Base-by-base conservation (phyloP, 2,888 invertebrate species). In the Phaedon cochleariae region DNA sequence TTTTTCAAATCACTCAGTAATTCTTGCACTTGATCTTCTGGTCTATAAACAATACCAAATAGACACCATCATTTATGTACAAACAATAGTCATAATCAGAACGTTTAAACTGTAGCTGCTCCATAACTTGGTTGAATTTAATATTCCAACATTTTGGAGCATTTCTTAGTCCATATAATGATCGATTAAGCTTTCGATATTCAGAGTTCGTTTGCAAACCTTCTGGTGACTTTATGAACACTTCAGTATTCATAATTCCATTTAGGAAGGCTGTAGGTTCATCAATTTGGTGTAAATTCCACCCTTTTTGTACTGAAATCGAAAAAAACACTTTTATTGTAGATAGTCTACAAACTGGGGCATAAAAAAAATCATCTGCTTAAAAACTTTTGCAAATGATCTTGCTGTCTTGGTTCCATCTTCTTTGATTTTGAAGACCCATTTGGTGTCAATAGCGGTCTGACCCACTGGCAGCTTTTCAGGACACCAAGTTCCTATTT, bases 351-450 rank as follows among this genome's bases (percentile, higher is more conserved):
- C 46, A 51, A 17, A 63, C 54, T 57, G 62, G 62, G 49, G 62
- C 26, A 45, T 59, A 65, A 53, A 15, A 12, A 34, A 46, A 37
- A 59, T 26, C 59, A 67, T 53, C 54, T 53, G 9, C 17, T 52
- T 67, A 62, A 62, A 64, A 37, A 62, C 64, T 59, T 62, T 65
- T 48, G n/a, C n/a, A n/a, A n/a, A n/a, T n/a, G n/a, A n/a, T n/a
- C n/a, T n/a, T 7, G 68, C 65, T 54, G 60, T 68, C 51, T 60
- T 65, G 15, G 64, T 69, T 51, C 60, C 61, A 57, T 58, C 22
- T 62, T 60, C 55, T 53, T 73, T 70, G 10, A 54, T 71, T 55
- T 59, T 68, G 54, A 72, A 73, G 15, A 73, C 46, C 68, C 74
- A 73, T 63, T 31, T 59, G 49, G 46, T 59, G n/a, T 48, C 59